These are phyloP conservation scores for Calypte anna DNA, from an alignment of 2,113 vertebrate species.

Conservation along the genomic window DNA sequence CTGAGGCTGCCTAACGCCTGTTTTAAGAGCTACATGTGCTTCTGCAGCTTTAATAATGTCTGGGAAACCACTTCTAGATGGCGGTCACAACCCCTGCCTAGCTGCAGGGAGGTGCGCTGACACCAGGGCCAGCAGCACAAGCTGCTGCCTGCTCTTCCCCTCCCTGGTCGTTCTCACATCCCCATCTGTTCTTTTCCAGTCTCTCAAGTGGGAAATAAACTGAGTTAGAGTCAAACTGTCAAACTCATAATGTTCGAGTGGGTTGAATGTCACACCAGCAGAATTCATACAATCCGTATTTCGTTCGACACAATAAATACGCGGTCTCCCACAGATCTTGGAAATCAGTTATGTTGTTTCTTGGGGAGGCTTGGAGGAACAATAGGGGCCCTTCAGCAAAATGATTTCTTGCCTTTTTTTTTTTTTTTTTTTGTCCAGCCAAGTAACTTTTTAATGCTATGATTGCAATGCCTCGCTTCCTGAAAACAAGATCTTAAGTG, in stretches of 20 bases:
- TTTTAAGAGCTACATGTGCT: not conserved
- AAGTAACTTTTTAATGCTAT: constrained; percentile 30
- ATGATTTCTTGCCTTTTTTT: constrained; percentile 35
- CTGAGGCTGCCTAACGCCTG: not conserved
- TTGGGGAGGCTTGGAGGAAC: not conserved
- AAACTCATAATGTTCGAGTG: constrained; percentile 58
- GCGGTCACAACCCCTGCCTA: constrained; percentile 21
- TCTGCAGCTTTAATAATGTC: constrained; percentile 42
- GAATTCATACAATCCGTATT: constrained; percentile 56
- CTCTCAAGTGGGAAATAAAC: constrained; percentile 70
- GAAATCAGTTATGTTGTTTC: constrained; percentile 19
- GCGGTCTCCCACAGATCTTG: not conserved
- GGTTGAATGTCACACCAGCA: constrained; percentile 61
- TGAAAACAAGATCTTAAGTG: constrained; percentile 41
- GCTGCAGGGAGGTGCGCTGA: constrained; percentile 25
- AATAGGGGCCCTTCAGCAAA: not conserved
- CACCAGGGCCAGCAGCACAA: constrained; percentile 1
- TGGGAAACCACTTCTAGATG: constrained; percentile 22
- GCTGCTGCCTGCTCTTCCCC: constrained; percentile 39
- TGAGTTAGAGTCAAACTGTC: constrained; percentile 67
- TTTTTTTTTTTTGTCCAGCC: not conserved
- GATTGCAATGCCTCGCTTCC: not conserved
- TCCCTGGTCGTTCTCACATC: constrained; percentile 61
- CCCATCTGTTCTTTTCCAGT: constrained; percentile 67
- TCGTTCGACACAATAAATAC: constrained; percentile 38